These are phyloP conservation scores for Tetropium fuscum DNA, from an alignment of 2,888 invertebrate genomes.

Conservation along the genomic window DNA sequence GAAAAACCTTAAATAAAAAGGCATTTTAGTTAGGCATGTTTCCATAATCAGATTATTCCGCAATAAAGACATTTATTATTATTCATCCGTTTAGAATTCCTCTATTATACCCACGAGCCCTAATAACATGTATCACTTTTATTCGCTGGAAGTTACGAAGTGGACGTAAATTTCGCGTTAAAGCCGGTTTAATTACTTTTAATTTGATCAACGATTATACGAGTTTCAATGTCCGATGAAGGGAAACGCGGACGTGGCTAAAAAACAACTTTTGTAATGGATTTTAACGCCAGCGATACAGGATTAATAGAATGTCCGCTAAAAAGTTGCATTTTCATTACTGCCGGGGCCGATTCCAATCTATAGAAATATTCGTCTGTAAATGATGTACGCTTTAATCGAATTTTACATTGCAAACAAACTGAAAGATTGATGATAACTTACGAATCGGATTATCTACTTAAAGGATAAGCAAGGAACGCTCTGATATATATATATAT, in stretches of 20 bases:
- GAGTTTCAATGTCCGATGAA: constrained; percentile 12
- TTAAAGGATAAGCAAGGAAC: no score
- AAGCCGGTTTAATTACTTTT: constrained; percentile 28
- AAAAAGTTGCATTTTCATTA: constrained; percentile 4
- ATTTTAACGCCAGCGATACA: background rate
- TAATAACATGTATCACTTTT: background rate
- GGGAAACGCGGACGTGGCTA: constrained; percentile 1
- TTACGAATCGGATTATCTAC: no score
- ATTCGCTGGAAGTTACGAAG: background rate
- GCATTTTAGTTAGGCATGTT: no score
- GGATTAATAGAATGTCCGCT: constrained; percentile 8
- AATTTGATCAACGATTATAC: constrained; percentile 33
- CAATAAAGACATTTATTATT: no score
- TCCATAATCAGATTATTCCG: no score
- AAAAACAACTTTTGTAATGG: constrained; percentile 4
- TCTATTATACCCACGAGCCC: background rate
- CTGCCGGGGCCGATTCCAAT: background rate
- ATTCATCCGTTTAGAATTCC: no score
- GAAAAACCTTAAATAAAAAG: no score
- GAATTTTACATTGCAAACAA: no score
- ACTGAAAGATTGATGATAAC: no score
- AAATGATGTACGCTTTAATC: no score
- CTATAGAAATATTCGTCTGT: no score
- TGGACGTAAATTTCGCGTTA: background rate
- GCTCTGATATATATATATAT: no score